Evolutionary conservation across 2,113 vertebrate species (phyloP).

Genomic region (Arothron firmamentum): DNA sequence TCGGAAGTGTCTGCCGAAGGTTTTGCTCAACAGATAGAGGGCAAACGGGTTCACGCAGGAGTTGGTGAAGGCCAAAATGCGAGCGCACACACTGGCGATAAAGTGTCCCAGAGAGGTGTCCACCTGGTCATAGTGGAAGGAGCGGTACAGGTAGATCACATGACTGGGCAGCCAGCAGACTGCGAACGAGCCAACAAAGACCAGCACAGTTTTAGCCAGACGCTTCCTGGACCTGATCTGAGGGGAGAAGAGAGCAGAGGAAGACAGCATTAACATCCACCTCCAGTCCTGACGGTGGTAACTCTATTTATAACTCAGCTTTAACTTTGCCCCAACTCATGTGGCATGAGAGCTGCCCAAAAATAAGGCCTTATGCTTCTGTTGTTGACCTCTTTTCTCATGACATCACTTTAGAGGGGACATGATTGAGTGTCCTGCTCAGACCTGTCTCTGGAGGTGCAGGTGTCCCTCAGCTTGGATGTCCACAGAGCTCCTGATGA

Average conservation of each 20-base stretch:
- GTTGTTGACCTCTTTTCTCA: too few species aligned
- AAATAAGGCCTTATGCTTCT: too few species aligned
- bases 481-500: conserved; percentile 85
- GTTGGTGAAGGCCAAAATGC: conserved; percentile 91
- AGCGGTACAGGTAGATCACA: conserved; percentile 91
- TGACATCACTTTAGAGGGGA: not conserved
- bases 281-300: too few species aligned
- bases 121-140: conserved; percentile 87
- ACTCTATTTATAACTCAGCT: too few species aligned
- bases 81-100: conserved; percentile 85
- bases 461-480: conserved; percentile 86
- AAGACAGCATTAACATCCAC: not conserved
- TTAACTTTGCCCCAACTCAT: too few species aligned
- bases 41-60: conserved; percentile 95
- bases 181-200: conserved; percentile 92
- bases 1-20: conserved; percentile 93
- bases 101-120: conserved; percentile 91
- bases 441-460: conserved; percentile 86
- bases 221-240: conserved; percentile 92
- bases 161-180: conserved; percentile 96
- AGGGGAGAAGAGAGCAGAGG: not conserved
- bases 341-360: too few species aligned
- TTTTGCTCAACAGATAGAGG: conserved; percentile 92
- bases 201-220: conserved; percentile 90
- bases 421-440: not conserved